Evolutionary conservation across 1,140 invertebrate genomes (phyloP), one percentile per base, ranked within the genome.

Genomic region (Leguminivora glycinivorella): DNA sequence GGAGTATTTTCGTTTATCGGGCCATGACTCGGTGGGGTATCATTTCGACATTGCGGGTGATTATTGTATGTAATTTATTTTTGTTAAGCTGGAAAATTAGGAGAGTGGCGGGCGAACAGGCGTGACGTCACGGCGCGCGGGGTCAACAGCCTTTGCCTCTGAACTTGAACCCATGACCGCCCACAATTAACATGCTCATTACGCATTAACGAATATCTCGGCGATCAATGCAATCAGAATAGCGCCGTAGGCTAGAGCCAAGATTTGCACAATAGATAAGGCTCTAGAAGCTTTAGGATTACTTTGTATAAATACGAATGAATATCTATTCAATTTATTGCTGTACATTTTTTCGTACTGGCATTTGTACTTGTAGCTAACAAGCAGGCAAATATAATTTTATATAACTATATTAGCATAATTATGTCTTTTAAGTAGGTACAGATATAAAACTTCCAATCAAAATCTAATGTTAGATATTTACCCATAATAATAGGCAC

Each of bases 121-220:
- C 67, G 68, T 70, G 68, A 70, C 56, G 68, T 70, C 68, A 70
- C 67, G 74, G 38, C 70, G 74, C 68, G 56, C 67, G 74, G 38
- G 73, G 74, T 72, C 74, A 58, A 26, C 43, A 71, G 34, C 74
- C 74, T 40, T 56, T 6, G 67, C 52, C 67, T 22, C 47, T 73
- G 74, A 76, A 76, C 74, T 76, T 76, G 74, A 76, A 73, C 73
- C 67, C 47, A 25, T 75, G 47, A 22, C 58, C 58, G 26, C 25
- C 17, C 26, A 31, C 58, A 63, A 63, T 63, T 63, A 63, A 63
- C 58, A 29, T 29, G 58, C 26, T 34, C 58, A 63, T 63, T 63
- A 31, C 26, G 12, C 25, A 63, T 63, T 63, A 63, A n/a, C 26
- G 58, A 29, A 17, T 31, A 63, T 63, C 26, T n/a, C 10, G 56